Conservation (phyloP, 2,113 vertebrate species). For the Xenotilapia leptura region DNA sequence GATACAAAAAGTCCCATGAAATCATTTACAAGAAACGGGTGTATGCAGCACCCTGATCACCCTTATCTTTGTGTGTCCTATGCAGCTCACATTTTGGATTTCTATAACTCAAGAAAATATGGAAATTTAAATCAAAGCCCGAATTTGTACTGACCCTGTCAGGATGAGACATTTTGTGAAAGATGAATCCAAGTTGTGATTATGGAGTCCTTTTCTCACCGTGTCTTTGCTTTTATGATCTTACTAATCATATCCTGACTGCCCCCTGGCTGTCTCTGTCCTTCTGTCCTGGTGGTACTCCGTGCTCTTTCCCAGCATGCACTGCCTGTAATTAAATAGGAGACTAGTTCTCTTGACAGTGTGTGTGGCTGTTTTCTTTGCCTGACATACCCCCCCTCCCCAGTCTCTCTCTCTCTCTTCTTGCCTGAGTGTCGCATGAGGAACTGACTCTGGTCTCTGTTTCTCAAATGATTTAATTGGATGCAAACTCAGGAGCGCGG, state of each 20-base stretch:
- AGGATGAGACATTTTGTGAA: constrained; percentile 45
- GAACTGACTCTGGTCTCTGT: constrained; percentile 64
- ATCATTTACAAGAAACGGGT: neutral
- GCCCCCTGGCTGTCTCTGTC: constrained; percentile 60
- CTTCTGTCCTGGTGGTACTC: constrained; percentile 57
- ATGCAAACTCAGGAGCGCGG: constrained; percentile 64
- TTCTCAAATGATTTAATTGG: constrained; percentile 74
- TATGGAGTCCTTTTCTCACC: constrained; percentile 41
- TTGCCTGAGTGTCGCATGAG: constrained; percentile 56
- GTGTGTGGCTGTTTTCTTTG: constrained; percentile 46
- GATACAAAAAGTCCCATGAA: neutral
- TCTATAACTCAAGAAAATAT: constrained; percentile 17
- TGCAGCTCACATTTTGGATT: constrained; percentile 1
- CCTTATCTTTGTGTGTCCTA: neutral
- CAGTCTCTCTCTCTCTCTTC: constrained; percentile 23
- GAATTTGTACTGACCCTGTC: constrained; percentile 49
- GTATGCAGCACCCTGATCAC: neutral
- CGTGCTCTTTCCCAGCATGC: constrained; percentile 58
- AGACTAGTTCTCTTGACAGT: constrained; percentile 56
- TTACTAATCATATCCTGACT: constrained; percentile 62
- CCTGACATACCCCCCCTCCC: constrained; percentile 31
- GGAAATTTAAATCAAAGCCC: constrained; percentile 54
- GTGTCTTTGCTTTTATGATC: constrained; percentile 66
- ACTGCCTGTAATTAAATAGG: constrained; percentile 66
- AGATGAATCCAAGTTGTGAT: constrained; percentile 54